Base-by-base conservation (phyloP, 2,888 invertebrate species). In the Leucania comma region DNA sequence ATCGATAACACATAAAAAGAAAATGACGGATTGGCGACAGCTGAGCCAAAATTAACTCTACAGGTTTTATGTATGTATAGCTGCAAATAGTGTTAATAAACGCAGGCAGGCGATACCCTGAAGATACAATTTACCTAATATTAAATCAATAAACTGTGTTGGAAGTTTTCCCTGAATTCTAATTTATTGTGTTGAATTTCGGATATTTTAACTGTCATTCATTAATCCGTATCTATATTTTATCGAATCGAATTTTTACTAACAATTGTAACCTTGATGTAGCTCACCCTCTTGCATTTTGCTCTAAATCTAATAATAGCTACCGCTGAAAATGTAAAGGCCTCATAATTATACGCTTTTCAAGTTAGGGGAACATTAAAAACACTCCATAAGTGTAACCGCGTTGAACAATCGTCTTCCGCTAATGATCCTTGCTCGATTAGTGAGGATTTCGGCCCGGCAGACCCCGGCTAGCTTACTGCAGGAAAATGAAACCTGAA, bases 401-500 rank as follows among this genome's bases (percentile, higher is more conserved):
- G 88, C 85, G 87, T 89, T 76, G 85, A 86, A 89, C 84, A 83
- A 86, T 84, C 85, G 80, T 84, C 86, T 91, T 89, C 86, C 84
- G 82, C 85, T 91, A 91, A 91, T 90, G 90, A 91, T 88, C 78
- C 84, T 80, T 78, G 82, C 88, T 86, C 88, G 87, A 88, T 90
- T 90, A 89, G 87, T 80, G 84, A 70, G 87, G 86, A 88, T 89
- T 87, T 89, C 71, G 86, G 66, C 57, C 51, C 67, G 54, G 63
- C 59, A 58, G 50, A 38, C 46, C 35, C 35, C 26, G 32, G 38
- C 10, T 68, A 76, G 51, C 66, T 60, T 70, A 72, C 50, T 69
- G 54, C 63, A 68, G 57, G 70, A 75, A 78, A 84, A 75, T 81
- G 58, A 35, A 53, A 64, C 53, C 56, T 61, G 35, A 60, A 64